Evolutionary conservation across 2,113 vertebrate species (phyloP).

Genomic region (Cololabis saira): DNA sequence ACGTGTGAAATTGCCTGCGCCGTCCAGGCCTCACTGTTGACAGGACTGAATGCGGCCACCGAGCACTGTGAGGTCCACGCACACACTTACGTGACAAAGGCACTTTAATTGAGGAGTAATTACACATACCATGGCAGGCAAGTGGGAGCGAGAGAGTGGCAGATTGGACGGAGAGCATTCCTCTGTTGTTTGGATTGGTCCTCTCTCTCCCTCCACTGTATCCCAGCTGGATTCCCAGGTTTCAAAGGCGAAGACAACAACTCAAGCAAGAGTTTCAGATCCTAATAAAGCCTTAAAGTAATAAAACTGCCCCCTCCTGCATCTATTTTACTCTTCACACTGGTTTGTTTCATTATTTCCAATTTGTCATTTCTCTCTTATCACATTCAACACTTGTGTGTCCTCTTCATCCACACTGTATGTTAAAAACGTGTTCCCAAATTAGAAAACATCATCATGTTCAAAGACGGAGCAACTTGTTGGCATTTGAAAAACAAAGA

Average conservation of each 20-base stretch:
- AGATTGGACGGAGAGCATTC: constrained; percentile 55
- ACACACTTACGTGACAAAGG: constrained; percentile 39
- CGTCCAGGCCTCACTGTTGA: constrained; percentile 65
- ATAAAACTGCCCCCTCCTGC: neutral
- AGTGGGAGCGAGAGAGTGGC: constrained; percentile 58
- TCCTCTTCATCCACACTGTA: neutral
- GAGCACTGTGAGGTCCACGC: constrained; percentile 20
- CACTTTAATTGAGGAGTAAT: constrained; percentile 75
- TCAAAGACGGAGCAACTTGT: neutral
- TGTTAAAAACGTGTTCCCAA: constrained; percentile 3
- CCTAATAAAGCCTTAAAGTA: constrained; percentile 1
- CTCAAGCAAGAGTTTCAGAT: constrained; percentile 7
- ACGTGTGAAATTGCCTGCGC: constrained; percentile 37
- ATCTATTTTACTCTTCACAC: too few relatives aligned
- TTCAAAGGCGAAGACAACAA: constrained; percentile 46
- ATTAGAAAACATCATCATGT: constrained; percentile 9
- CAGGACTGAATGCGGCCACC: constrained; percentile 54
- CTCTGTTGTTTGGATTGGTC: constrained; percentile 57
- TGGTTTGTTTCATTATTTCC: neutral
- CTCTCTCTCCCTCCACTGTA: constrained; percentile 17
- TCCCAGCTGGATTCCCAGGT: constrained; percentile 56
- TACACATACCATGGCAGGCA: constrained; percentile 66
- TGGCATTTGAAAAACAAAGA: too few relatives aligned
- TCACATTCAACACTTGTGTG: neutral
- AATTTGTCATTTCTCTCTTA: constrained; percentile 1